phyloP scores from a whole-genome alignment of 1,140 invertebrate species.

The Zaprionus ornatus region DNA sequence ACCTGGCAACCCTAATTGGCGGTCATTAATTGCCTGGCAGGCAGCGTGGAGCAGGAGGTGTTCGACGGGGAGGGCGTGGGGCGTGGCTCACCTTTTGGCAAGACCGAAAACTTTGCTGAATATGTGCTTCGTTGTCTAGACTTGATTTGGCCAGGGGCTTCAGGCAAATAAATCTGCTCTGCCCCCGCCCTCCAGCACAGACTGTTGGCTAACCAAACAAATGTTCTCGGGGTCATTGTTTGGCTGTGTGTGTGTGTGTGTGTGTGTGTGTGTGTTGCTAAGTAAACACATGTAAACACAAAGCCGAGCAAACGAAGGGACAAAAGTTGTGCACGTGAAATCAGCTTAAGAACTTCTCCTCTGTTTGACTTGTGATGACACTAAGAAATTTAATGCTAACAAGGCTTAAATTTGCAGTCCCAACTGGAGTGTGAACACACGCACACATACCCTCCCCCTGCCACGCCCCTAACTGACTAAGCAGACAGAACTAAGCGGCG shows the following conservation, averaged over 20 bases:
- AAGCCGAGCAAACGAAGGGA: constrained; percentile 44
- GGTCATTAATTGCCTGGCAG: constrained; percentile 23
- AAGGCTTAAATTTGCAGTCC: constrained; percentile 42
- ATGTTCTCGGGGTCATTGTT: constrained; percentile 64
- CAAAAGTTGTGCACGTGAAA: constrained; percentile 72
- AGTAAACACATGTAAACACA: constrained; percentile 69
- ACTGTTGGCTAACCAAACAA: constrained; percentile 63
- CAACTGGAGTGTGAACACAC: constrained; percentile 2
- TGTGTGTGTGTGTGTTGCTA: constrained; percentile 23
- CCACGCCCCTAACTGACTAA: background rate
- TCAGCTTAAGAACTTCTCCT: constrained; percentile 63
- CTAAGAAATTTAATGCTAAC: constrained; percentile 46
- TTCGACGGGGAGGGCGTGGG: background rate
- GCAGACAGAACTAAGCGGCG: constrained; percentile 15
- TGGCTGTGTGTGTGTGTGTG: constrained; percentile 3
- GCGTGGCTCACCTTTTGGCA: background rate
- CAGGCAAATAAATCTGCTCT: constrained; percentile 66
- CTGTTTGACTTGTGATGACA: constrained; percentile 62
- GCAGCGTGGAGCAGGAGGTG: background rate
- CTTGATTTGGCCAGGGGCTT: constrained; percentile 61
- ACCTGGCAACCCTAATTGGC: constrained; percentile 23
- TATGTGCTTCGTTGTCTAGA: constrained; percentile 72
- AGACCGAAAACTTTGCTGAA: constrained; percentile 37
- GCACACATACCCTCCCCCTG: background rate
- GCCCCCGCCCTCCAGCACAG: background rate